phyloP scores from a whole-genome alignment of 2,113 vertebrate species.

The Ptilorrhoa leucosticta region DNA sequence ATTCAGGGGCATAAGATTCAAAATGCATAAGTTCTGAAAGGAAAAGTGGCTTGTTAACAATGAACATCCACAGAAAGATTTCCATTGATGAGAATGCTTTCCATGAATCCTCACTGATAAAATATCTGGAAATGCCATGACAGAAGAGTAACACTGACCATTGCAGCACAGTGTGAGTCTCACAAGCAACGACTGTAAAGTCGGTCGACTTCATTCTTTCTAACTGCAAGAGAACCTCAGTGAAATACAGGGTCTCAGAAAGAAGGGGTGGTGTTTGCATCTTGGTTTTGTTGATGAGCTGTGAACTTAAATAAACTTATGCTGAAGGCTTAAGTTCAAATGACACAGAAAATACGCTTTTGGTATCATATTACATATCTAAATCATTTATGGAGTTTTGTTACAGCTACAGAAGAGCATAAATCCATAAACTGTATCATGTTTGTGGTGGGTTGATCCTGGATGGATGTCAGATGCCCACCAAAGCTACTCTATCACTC shows the following conservation, averaged over 20 bases:
- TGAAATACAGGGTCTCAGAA: not conserved
- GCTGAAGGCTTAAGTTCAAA: not conserved
- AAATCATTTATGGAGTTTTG: not conserved
- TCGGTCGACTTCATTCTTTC: not conserved
- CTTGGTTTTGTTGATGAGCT: not conserved
- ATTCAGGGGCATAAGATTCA: not conserved
- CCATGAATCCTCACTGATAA: not conserved
- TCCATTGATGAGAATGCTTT: not conserved
- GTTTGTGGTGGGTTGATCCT: not conserved
- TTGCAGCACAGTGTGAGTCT: not conserved
- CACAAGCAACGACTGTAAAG: not conserved
- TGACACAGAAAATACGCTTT: not conserved
- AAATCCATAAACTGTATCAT: not conserved
- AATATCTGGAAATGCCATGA: not conserved
- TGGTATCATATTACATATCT: not conserved
- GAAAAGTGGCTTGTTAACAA: not conserved
- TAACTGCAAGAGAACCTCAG: not conserved
- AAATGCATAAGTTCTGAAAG: not conserved
- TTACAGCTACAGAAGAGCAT: not conserved
- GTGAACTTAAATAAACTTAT: not conserved
- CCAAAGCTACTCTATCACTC: not conserved
- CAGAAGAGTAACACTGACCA: not conserved
- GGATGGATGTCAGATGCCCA: not conserved
- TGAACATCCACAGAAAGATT: not conserved
- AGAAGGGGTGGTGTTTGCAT: rapidly evolving